A percentile compares a stretch with the other conserved stretches of the same genome.
Conservation (phyloP, 2,113 vertebrate genomes). For the Serranochromis macrocephalus region DNA sequence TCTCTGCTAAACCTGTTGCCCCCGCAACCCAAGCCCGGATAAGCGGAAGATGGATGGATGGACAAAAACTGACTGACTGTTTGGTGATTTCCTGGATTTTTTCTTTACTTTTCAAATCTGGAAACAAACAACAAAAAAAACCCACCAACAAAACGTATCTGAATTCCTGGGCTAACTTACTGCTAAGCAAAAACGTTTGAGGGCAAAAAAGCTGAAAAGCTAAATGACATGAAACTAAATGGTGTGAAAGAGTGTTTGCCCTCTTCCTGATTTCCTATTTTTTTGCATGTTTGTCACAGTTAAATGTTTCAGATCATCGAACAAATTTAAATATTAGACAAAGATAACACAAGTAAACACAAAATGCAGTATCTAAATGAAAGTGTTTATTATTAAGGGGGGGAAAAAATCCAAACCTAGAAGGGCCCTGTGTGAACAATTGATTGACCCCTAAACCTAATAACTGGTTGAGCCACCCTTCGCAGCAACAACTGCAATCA, state of each 20-base stretch:
- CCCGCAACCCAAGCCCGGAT: accelerated
- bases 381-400: neutral
- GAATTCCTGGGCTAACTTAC: neutral
- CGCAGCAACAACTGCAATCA: neutral
- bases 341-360: neutral
- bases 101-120: neutral
- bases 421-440: neutral
- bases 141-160: accelerated
- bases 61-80: neutral
- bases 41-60: neutral
- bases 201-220: neutral
- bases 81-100: accelerated
- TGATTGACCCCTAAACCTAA: neutral
- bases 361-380: neutral
- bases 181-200: accelerated
- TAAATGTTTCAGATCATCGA: neutral
- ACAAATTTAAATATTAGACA: neutral
- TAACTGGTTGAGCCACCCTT: neutral
- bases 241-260: neutral
- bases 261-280: neutral
- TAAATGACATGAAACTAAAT: neutral
- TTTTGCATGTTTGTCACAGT: neutral
- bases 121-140: neutral
- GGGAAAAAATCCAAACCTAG: accelerated
- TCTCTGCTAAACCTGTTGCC: neutral